Base-by-base conservation (phyloP, 2,888 invertebrate species). In the Pinctada fucata region DNA sequence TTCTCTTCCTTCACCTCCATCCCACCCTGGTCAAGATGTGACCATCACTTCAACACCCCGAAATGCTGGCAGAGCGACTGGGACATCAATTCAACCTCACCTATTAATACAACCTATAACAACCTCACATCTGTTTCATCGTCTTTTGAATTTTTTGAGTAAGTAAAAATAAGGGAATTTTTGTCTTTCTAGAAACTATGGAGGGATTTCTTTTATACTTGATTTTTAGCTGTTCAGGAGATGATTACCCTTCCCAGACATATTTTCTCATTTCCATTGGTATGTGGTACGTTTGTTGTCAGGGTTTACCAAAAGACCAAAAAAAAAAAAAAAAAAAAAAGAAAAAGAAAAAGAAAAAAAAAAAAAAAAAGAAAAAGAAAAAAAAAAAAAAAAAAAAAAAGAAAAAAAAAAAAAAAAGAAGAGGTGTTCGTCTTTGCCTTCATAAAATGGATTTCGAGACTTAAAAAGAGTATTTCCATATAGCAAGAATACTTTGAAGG, bases 21-120 rank as follows among this genome's bases (percentile, higher is more conserved):
- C 87, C 93, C 97, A 50, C 97, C 97, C 1, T 97, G 97, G 96
- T 93, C 96, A 76, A 95, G 95, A 86, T 97, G 96, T 90, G 95
- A 96, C 92, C 96, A 97, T 93, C 93, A 95, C 0, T 97, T 96
- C 96, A 97, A 97, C 93, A 95, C 96, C 0, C 94, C 94, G 0
- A 93, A 94, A 83, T 96, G 96, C 91, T 91, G 91, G 90, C 85
- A 87, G 81, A 82, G 83, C 4, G 81, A 81, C 66, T 83, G 88
- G 83, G 75, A 78, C 51, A 81, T 81, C 70, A 87, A 88, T 74
- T 76, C 79, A 64, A 85, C 86, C 10, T 79, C 80, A 73, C 45
- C 70, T 8, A 58, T 58, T 6, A 88, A 88, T 76, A 75, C 78
- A 13, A 81, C 88, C 16, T 84, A 84, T 63, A 79, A 84, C 75